Percentiles rank a stretch among this genome's conserved stretches.
These are phyloP conservation scores for Potorous gilbertii DNA, from an alignment of 2,797 vertebrate species.

Conservation along the genomic window DNA sequence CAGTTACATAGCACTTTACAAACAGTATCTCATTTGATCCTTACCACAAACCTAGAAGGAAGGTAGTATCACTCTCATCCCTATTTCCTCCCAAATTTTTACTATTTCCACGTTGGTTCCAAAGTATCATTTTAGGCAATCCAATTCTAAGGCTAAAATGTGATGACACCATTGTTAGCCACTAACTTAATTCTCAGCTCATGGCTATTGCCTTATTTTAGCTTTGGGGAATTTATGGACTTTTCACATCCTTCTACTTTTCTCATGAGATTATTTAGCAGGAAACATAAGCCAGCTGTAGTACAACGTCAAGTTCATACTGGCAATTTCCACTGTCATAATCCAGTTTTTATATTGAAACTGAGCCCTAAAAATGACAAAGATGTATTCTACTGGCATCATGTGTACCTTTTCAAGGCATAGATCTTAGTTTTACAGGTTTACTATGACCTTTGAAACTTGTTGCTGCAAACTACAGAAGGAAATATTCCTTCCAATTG, in stretches of 20 bases:
- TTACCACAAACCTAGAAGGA: too few relatives aligned
- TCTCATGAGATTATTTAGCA: slow-evolving; percentile 5
- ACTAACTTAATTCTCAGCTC: background rate
- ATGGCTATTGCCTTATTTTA: slow-evolving; percentile 9
- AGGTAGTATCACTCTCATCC: too few relatives aligned
- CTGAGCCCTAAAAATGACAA: slow-evolving; percentile 14
- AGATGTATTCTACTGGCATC: background rate
- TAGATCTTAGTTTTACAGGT: slow-evolving; percentile 7
- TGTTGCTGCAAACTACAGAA: background rate
- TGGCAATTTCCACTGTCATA: background rate
- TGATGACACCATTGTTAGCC: background rate
- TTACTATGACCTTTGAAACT: slow-evolving; percentile 34
- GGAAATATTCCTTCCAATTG: background rate
- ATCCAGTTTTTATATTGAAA: slow-evolving; percentile 11
- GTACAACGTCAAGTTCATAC: background rate
- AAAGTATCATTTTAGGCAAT: background rate
- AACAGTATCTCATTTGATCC: too few relatives aligned
- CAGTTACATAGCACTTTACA: too few relatives aligned
- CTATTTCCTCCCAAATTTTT: background rate
- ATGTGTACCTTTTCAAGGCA: background rate
- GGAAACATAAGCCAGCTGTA: background rate
- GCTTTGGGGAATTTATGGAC: slow-evolving; percentile 31
- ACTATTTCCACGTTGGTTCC: background rate
- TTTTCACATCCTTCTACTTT: background rate
- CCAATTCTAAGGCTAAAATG: slow-evolving; percentile 10